Percentiles rank a stretch among this genome's conserved stretches.
Conservation (phyloP, 1,140 invertebrate genomes). For the Bombus waltoni region DNA sequence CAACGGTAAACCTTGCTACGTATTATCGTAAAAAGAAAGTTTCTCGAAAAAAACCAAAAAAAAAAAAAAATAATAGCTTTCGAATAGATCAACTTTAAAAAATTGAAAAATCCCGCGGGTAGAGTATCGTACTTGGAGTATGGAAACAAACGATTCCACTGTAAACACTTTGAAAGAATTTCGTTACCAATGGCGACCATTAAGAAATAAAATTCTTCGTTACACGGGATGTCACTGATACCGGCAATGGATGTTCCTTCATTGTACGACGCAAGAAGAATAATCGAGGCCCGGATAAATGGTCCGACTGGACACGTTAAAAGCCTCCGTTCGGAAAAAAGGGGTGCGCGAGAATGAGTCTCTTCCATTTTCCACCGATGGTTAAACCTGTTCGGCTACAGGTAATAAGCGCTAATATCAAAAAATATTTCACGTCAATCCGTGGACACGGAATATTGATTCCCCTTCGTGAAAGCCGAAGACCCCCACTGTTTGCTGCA, state of each 20-base stretch:
- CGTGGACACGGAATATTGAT: slow-evolving; percentile 75
- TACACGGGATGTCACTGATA: not conserved
- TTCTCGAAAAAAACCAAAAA: no score
- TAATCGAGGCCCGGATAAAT: slow-evolving; percentile 42
- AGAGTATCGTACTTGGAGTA: not conserved
- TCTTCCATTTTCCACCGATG: slow-evolving; percentile 57
- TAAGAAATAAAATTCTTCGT: not conserved
- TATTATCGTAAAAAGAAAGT: no score
- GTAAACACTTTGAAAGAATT: not conserved
- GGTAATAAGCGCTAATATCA: slow-evolving; percentile 78
- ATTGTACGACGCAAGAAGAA: slow-evolving; percentile 12
- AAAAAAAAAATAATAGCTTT: no score
- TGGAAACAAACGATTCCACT: not conserved
- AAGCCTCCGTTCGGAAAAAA: slow-evolving; percentile 49
- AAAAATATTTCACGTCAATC: slow-evolving; percentile 79
- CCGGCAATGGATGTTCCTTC: not conserved
- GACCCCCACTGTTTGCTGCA: slow-evolving; percentile 52
- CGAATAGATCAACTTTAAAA: no score
- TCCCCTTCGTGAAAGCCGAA: slow-evolving; percentile 67
- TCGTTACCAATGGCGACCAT: not conserved
- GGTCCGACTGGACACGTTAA: slow-evolving; percentile 49
- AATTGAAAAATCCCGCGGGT: no score
- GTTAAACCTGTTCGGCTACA: slow-evolving; percentile 66
- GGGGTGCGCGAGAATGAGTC: slow-evolving; percentile 55
- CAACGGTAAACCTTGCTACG: no score